Base-by-base conservation (phyloP, 2,888 invertebrate genomes). In the Bembecia ichneumoniformis region DNA sequence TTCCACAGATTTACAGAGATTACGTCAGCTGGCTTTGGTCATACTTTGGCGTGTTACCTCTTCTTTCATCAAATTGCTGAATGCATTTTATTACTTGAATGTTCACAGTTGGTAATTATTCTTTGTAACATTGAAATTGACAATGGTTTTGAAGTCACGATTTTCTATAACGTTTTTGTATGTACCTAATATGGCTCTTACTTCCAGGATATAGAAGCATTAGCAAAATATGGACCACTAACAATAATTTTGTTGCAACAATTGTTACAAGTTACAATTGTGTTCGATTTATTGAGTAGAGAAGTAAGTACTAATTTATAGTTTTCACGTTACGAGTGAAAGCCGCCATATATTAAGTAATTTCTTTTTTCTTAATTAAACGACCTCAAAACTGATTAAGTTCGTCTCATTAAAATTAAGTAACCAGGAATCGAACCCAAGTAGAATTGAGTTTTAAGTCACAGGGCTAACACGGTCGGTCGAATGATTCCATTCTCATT, bases 271-370 rank as follows among this genome's bases (percentile, higher is more conserved):
- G 47, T 67, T n/a, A 68, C 66, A 3, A 49, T 57, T 1, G 55
- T 64, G 36, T 67, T 68, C 49, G 68, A 67, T 52, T 55, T 57
- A 35, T 40, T 66, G 45, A 54, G 59, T 17, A 49, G 52, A 47
- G 49, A 49, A 53, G 61, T 63, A 51, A 52, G 55, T 56, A 46
- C 28, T 20, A 14, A 9, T 13, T 4, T 40, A 40, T 13, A 10
- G 40, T 5, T n/a, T n/a, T 13, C n/a, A 16, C 15, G 2, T 4
- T 15, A 45, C 1, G 16, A 40, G 40, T 40, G 14, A 40, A 40
- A 11, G n/a, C n/a, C n/a, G n/a, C n/a, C n/a, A n/a, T n/a, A n/a
- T n/a, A n/a, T n/a, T n/a, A n/a, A n/a, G n/a, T n/a, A n/a, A n/a
- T n/a, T n/a, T n/a, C n/a, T n/a, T n/a, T n/a, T n/a, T n/a, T n/a